These are phyloP conservation scores for Spinibarbus caldwelli DNA, from an alignment of 2,797 vertebrate genomes.

Conservation along the genomic window DNA sequence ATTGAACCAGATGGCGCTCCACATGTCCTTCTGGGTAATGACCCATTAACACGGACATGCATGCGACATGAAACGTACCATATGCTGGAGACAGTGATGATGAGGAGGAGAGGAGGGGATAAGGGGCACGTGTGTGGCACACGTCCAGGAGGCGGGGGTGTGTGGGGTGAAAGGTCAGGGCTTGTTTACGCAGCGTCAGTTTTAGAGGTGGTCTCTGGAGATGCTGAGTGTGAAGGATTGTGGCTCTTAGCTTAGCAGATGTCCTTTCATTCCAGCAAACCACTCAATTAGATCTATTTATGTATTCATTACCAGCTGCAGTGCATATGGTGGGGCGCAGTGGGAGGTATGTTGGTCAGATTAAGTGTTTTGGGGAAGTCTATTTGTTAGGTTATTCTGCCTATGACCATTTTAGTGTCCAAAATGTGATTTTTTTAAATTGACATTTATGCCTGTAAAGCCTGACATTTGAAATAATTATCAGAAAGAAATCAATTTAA, in stretches of 20 bases:
- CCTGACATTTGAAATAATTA: neutral
- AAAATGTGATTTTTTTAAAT: neutral
- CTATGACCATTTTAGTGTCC: neutral
- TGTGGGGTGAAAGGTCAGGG: slow-evolving; percentile 64
- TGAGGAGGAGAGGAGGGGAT: slow-evolving; percentile 55
- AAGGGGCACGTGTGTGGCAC: slow-evolving; percentile 51
- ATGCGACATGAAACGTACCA: slow-evolving; percentile 55
- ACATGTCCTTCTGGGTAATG: slow-evolving; percentile 65
- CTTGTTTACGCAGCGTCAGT: slow-evolving; percentile 70
- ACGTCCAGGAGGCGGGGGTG: slow-evolving; percentile 51
- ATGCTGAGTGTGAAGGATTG: slow-evolving; percentile 52
- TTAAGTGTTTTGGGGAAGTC: neutral
- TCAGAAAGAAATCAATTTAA: neutral
- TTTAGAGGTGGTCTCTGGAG: slow-evolving; percentile 60
- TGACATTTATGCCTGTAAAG: neutral
- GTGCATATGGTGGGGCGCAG: neutral
- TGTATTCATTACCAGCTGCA: slow-evolving; percentile 25
- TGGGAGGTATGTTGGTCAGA: slow-evolving; percentile 3
- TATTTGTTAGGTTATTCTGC: neutral
- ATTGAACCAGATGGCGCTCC: slow-evolving; percentile 74
- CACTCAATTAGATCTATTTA: slow-evolving; percentile 33
- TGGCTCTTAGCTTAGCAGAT: slow-evolving; percentile 70
- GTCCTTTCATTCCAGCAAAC: slow-evolving; percentile 52
- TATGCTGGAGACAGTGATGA: slow-evolving; percentile 68
- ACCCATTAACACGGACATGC: slow-evolving; percentile 64